Base-by-base conservation (phyloP, 2,888 invertebrate genomes). In the Agapostemon virescens region DNA sequence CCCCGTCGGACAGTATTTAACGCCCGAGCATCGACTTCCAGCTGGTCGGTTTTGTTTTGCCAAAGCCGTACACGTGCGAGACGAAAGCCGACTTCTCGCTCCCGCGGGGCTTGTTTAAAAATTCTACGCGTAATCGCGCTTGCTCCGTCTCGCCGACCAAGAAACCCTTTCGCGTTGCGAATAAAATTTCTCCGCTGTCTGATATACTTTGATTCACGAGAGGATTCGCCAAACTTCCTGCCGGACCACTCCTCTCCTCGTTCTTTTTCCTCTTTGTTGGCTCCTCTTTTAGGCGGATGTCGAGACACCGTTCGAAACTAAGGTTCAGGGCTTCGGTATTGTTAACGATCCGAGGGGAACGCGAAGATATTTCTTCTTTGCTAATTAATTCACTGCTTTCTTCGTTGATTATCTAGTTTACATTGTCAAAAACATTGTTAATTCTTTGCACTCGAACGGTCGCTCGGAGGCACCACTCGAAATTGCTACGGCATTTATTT, bases 1-100 rank as follows among this genome's bases (percentile, higher is more conserved):
- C 20, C 33, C 49, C 49, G 49, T 49, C 63, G 36, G 63, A 63
- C 63, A 36, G 63, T 63, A 63, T 63, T 63, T 63, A 63, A 63
- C 36, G 63, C 36, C 36, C 17, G n/a, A n/a, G 58, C 63, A 33
- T n/a, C 33, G 63, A 63, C 63, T 63, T 63, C 63, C 63, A n/a
- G 11, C 63, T 7, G n/a, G 63, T 20, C 5, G 36, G 63, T 36
- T 63, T 36, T 63, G 63, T 63, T 63, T 63, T 63, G 63, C 2
- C 36, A n/a, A 63, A 63, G 63, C 36, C 63, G 1, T n/a, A 63
- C 63, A 36, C 36, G 63, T n/a, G 36, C 63, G 20, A 36, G 36
- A 11, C 63, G 33, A 33, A 33, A 30, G 63, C 36, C 33, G 63
- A 63, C 63, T n/a, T 36, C 13, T 11, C 33, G 36, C n/a, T 36